Percentiles rank a stretch among this genome's conserved stretches.
Evolutionary conservation across 2,888 invertebrate species (phyloP).

Genomic region (Trilocha varians): DNA sequence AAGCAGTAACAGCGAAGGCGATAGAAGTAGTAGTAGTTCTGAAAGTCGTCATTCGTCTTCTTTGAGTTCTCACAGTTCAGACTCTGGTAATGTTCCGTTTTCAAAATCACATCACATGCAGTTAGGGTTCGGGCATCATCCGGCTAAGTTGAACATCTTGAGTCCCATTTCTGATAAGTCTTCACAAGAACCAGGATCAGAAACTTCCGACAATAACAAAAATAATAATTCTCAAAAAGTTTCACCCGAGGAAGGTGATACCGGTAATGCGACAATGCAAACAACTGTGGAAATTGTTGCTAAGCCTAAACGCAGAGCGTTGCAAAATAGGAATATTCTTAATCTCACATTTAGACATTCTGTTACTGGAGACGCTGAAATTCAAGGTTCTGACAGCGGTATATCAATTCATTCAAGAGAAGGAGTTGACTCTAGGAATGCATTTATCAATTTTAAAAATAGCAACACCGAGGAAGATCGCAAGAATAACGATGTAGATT

Average conservation of each 20-base stretch:
- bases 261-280: conserved; percentile 53
- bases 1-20: conserved; percentile 90
- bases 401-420: conserved; percentile 89
- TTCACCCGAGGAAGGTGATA: conserved; percentile 78
- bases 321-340: conserved; percentile 84
- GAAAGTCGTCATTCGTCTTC: conserved; percentile 89
- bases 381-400: conserved; percentile 90
- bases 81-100: conserved; percentile 78
- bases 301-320: conserved; percentile 77
- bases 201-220: conserved; percentile 86
- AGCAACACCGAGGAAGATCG: conserved; percentile 67
- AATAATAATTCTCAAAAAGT: conserved; percentile 85
- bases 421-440: conserved; percentile 79
- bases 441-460: conserved; percentile 75
- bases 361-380: conserved; percentile 80
- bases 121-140: conserved; percentile 80
- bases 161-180: conserved; percentile 94
- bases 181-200: conserved; percentile 88
- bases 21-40: conserved; percentile 87
- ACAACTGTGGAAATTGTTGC: conserved; percentile 66
- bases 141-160: conserved; percentile 85
- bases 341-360: conserved; percentile 78
- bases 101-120: conserved; percentile 76
- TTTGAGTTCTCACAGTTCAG: conserved; percentile 89
- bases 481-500: conserved; percentile 75